Base-by-base conservation (phyloP, 1,140 invertebrate genomes). In the Papilio machaon region DNA sequence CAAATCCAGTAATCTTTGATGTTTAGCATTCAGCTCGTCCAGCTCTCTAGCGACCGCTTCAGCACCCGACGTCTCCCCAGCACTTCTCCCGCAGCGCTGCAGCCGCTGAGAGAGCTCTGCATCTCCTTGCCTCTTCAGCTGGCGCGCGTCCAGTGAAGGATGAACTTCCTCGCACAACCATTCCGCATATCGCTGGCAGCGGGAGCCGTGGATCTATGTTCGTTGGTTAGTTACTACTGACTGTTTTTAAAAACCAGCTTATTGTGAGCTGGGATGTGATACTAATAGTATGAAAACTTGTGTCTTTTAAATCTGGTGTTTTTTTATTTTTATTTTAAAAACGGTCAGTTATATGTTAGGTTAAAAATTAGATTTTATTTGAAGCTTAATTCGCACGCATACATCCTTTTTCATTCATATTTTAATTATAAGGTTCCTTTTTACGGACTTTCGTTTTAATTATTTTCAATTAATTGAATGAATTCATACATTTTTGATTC, bases 141-240 rank as follows among this genome's bases (percentile, higher is more conserved):
- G 91, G 54, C 90, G 85, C 92, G 95, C 96, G 93, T 98, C 97
- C 86, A 98, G 91, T 82, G 97, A 97, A 5, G 97, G 98, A 90
- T 98, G 98, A 43, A 97, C 96, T 85, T 98, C 97, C 91, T 98
- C 97, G 88, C 99, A 96, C 76, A 99, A 95, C 94, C 96, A 97
- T 88, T 99, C 98, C 85, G 97, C 96, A 95, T 98, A 99, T 82
- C 97, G 97, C 94, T 97, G 97, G 91, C 99, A 97, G 88, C 97
- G 95, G 88, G 97, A 96, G 90, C 98, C 97, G 95, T 98, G 98
- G 90, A 98, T 98, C 98, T 98, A 96, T 85, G 82, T 88, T 43
- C 84, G 75, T 78, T 83, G 82, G 89, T 90, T 89, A 85, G 85
- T 85, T 83, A 60, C 78, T 73, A 80, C 85, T 85, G 86, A 89